Base-by-base conservation (phyloP, 2,888 invertebrate species). In the Chaitophorus viminalis region DNA sequence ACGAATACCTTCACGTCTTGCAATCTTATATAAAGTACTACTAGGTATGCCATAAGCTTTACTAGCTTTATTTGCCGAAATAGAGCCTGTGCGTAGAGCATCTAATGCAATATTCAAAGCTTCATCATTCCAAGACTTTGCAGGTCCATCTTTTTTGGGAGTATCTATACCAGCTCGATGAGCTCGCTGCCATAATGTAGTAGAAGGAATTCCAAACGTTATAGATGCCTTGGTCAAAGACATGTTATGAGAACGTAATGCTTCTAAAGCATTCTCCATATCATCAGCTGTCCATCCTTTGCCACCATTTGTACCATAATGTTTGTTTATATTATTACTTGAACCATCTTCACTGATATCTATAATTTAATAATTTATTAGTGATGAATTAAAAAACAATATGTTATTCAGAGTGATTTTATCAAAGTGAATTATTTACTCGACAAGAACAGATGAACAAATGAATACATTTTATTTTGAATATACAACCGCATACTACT, bases 1-100 rank as follows among this genome's bases (percentile, higher is more conserved):
- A 85, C 96, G 94, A 91, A 97, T 97, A 90, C 97, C 97, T 92
- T 97, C 97, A 90, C 96, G 94, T 89, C 97, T 94, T 54, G 97
- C 97, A 90, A 97, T 97, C 93, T 97, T 97, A 93, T 97, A 97
- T 91, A 97, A 92, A 31, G 97, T 97, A 92, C 96, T 97, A 92
- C 96, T 96, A 74, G 97, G 97, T 91, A 97, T 97, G 75, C 94
- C 96, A 91, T 95, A 96, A 81, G 96, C 96, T 92, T 97, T 97
- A 91, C 97, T 97, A 86, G 97, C 97, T 92, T 97, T 97, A 91
- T 97, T 97, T 36, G 97, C 97, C 25, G 97, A 97, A 91, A 97
- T 96, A 89, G 95, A 95, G 18, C 97, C 97, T 25, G 95, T 95
- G 83, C 97, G 92, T 54, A 97, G 91, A 17, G 97, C 97, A 90